Conservation (phyloP, 2,888 invertebrate genomes). For the Apamea epomidion region DNA sequence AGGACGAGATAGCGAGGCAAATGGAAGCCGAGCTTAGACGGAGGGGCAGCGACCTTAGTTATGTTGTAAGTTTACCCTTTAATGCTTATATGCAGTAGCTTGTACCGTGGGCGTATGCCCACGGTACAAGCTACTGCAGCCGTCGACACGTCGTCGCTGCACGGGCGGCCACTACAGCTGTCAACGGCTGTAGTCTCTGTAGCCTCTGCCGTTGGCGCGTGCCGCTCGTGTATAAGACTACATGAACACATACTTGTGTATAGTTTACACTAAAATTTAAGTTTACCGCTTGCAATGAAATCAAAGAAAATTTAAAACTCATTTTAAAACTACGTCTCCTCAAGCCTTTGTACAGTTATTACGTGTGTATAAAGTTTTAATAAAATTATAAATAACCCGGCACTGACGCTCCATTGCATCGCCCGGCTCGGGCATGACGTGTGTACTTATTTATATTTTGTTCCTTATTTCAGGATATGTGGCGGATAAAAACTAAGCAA, state of each 20-base stretch:
- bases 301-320: not conserved
- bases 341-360: not conserved
- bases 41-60: slow-evolving; percentile 64
- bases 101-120: no score
- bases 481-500: slow-evolving; percentile 81
- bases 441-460: not conserved
- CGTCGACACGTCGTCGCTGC: no score
- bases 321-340: not conserved
- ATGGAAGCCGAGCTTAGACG: slow-evolving; percentile 86
- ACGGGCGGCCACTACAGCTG: no score
- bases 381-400: not conserved
- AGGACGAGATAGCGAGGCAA: slow-evolving; percentile 91
- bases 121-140: no score
- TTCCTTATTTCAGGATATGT: slow-evolving; percentile 82
- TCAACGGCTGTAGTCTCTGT: no score
- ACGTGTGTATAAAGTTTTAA: not conserved
- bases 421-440: not conserved
- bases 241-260: no score
- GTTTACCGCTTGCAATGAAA: not conserved
- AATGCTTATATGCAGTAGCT: not conserved
- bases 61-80: slow-evolving; percentile 68
- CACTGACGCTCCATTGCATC: not conserved
- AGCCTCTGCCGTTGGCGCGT: no score
- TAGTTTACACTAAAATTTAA: not conserved
- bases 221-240: no score